A percentile compares a stretch with the other conserved stretches of the same genome.
These are phyloP conservation scores for Stichopus chloronotus DNA, from an alignment of 35 echinoderm and acorn worm species.

Conservation along the genomic window DNA sequence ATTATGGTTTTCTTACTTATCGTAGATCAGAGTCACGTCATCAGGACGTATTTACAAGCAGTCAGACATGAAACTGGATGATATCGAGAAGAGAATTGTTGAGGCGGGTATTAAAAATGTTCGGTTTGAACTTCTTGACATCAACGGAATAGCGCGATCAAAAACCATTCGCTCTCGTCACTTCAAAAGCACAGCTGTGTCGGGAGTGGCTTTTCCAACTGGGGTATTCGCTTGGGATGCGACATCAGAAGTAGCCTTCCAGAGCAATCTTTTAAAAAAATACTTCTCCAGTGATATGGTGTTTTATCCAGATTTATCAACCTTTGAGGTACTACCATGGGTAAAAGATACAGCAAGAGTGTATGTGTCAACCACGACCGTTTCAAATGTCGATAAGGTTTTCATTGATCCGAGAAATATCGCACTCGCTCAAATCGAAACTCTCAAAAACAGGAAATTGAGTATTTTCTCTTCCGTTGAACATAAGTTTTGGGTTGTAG, in stretches of 20 bases:
- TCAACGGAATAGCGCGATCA: background rate
- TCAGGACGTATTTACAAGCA: too few relatives aligned
- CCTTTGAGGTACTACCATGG: conserved; percentile 23
- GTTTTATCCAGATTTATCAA: conserved; percentile 32
- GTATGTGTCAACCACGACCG: background rate
- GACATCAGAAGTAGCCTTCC: background rate
- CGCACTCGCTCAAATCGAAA: background rate
- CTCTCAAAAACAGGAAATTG: background rate
- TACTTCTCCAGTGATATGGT: background rate
- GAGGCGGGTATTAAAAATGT: background rate
- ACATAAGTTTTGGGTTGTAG: conserved; percentile 33
- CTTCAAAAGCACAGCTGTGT: background rate
- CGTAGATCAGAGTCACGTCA: too few relatives aligned
- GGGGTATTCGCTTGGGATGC: background rate
- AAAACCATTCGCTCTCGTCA: conserved; percentile 9
- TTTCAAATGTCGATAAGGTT: background rate
- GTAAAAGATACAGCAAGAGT: conserved; percentile 24
- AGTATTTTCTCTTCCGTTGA: conserved; percentile 32
- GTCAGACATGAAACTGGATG: background rate
- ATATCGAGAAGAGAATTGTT: background rate
- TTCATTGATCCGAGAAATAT: conserved; percentile 51
- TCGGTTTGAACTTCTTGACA: conserved; percentile 30
- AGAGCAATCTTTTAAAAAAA: background rate
- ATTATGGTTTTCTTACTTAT: too few relatives aligned
- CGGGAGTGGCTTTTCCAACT: background rate